These are phyloP conservation scores for Halcyon badia DNA, from an alignment of 2,797 vertebrate genomes.

Conservation along the genomic window DNA sequence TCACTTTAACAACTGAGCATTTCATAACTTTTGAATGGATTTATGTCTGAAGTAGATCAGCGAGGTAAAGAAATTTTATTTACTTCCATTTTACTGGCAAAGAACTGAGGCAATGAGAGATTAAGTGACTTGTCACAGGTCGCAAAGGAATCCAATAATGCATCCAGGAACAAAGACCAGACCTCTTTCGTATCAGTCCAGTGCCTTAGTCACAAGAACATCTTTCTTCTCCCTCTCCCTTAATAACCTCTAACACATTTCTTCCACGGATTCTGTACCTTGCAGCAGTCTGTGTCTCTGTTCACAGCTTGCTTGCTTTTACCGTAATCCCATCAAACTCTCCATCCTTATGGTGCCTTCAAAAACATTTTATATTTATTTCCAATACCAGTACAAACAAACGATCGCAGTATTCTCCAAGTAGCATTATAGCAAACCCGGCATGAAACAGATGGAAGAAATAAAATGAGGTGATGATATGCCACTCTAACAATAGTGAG, in stretches of 20 bases:
- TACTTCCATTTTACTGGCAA: slow-evolving; percentile 45
- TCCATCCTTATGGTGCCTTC: slow-evolving; percentile 33
- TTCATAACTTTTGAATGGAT: slow-evolving; percentile 58
- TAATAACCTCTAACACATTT: slow-evolving; percentile 53
- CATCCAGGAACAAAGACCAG: slow-evolving; percentile 45
- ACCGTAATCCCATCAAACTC: not conserved
- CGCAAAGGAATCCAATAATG: slow-evolving; percentile 49
- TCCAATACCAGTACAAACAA: slow-evolving; percentile 53
- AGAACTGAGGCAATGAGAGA: slow-evolving; percentile 50
- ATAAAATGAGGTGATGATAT: slow-evolving; percentile 62
- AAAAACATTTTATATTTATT: slow-evolving; percentile 50
- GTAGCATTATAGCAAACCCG: slow-evolving; percentile 4
- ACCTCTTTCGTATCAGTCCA: slow-evolving; percentile 10
- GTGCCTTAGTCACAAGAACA: slow-evolving; percentile 6
- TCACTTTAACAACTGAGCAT: slow-evolving; percentile 30
- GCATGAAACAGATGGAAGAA: slow-evolving; percentile 67
- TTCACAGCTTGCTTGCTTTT: slow-evolving; percentile 20
- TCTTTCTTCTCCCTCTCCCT: slow-evolving; percentile 47
- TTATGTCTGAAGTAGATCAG: slow-evolving; percentile 30
- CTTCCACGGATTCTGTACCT: not conserved
- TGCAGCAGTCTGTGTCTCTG: slow-evolving; percentile 19
- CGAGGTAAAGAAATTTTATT: slow-evolving; percentile 52
- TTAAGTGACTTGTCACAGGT: slow-evolving; percentile 58
- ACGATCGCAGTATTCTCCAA: slow-evolving; percentile 2
- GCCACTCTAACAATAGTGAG: slow-evolving; percentile 50